phyloP scores from a whole-genome alignment of 2,888 invertebrate species.

The Cabera pusaria region DNA sequence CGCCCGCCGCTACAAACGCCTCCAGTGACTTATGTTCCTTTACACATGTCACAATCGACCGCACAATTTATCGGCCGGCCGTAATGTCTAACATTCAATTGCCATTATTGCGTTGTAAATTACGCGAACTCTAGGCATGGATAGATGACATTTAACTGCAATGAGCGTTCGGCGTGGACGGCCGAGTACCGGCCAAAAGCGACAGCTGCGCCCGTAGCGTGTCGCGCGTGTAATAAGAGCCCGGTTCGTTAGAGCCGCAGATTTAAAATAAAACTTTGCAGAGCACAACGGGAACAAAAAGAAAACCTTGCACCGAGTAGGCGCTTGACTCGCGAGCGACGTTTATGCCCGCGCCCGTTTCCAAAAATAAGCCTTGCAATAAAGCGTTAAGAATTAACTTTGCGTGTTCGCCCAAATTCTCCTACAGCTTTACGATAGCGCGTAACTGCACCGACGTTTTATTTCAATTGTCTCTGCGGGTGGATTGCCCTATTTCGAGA shows the following conservation, averaged over 20 bases:
- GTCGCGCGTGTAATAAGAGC: constrained; percentile 63
- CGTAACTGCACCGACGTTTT: constrained; percentile 51
- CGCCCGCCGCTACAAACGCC: constrained; percentile 43
- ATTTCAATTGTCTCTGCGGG: constrained; percentile 78
- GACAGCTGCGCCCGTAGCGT: constrained; percentile 56
- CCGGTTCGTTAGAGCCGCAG: constrained; percentile 74
- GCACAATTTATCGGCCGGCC: constrained; percentile 24
- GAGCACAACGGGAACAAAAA: constrained; percentile 70
- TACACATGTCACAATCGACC: constrained; percentile 46
- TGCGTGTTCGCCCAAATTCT: constrained; percentile 30
- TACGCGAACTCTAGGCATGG: constrained; percentile 6
- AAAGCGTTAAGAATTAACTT: constrained; percentile 52
- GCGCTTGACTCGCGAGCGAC: constrained; percentile 60
- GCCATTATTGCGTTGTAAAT: constrained; percentile 22
- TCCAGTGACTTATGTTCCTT: constrained; percentile 48
- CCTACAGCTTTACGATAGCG: constrained; percentile 38
- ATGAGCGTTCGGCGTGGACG: constrained; percentile 11
- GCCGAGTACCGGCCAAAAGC: too few species aligned
- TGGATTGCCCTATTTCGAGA: constrained; percentile 75
- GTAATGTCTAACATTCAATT: constrained; percentile 19
- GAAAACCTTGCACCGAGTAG: constrained; percentile 59
- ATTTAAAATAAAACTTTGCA: constrained; percentile 77
- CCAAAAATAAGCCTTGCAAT: constrained; percentile 47
- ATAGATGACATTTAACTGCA: constrained; percentile 20
- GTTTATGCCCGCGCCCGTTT: constrained; percentile 16